phyloP scores from a whole-genome alignment of 2,113 vertebrate species.

The Engystomops pustulosus region DNA sequence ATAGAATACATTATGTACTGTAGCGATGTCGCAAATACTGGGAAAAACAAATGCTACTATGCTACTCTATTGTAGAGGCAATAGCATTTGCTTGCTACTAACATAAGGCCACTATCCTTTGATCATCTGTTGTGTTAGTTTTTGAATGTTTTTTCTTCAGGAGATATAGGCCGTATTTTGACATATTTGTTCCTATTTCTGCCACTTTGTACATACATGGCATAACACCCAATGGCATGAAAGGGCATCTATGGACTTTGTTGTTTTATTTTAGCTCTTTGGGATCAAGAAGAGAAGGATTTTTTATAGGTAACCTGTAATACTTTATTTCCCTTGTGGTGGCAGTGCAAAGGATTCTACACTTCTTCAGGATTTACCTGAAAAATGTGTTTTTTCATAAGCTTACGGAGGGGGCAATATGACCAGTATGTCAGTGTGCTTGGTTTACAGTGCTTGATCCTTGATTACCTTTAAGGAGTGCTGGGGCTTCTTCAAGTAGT shows the following conservation, averaged over 20 bases:
- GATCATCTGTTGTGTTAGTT: not conserved
- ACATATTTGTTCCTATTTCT: no score
- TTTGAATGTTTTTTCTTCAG: not conserved
- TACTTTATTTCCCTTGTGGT: no score
- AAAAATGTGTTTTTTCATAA: no score
- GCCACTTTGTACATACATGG: not conserved
- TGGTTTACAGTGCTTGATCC: no score
- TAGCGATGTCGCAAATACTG: not conserved
- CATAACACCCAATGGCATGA: not conserved
- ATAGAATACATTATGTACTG: constrained; percentile 27
- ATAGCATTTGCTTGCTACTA: not conserved
- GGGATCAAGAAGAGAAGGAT: not conserved
- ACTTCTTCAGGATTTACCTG: no score
- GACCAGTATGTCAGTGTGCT: no score
- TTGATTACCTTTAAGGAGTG: no score
- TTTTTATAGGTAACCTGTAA: no score
- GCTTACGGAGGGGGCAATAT: no score
- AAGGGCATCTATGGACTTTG: not conserved
- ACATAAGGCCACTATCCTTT: not conserved
- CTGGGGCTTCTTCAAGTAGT: no score
- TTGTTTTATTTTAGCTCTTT: not conserved
- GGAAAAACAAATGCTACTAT: constrained; percentile 6
- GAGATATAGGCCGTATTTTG: not conserved
- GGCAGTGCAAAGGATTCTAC: no score
- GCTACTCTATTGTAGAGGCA: not conserved